These are phyloP conservation scores for Nymphalis polychloros DNA, from an alignment of 2,888 invertebrate genomes.

Conservation along the genomic window DNA sequence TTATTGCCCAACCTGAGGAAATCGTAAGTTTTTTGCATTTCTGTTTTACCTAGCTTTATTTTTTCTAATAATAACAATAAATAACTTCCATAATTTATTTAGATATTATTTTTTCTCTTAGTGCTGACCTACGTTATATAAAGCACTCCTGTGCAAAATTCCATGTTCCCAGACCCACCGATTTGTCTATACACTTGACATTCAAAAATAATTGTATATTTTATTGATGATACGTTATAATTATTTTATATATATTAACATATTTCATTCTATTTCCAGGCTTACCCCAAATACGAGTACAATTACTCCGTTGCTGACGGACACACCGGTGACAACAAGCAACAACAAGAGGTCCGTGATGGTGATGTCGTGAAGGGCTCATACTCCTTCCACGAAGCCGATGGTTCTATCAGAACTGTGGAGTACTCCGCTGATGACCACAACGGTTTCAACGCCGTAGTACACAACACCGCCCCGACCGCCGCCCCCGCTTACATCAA, in stretches of 20 bases:
- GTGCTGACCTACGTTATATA: too few species aligned
- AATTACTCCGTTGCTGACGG: constrained; percentile 77
- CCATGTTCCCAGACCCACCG: too few species aligned
- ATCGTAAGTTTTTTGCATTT: constrained; percentile 22
- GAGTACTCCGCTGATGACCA: constrained; percentile 78
- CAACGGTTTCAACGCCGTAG: constrained; percentile 68
- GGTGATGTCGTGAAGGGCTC: constrained; percentile 77
- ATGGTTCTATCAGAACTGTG: constrained; percentile 73
- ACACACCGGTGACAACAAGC: constrained; percentile 78
- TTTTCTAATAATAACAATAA: too few species aligned
- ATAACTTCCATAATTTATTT: too few species aligned
- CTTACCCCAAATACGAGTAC: constrained; percentile 68
- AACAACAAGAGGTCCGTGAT: constrained; percentile 73
- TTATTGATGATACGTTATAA: too few species aligned
- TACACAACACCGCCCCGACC: constrained; percentile 62
- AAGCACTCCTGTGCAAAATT: too few species aligned
- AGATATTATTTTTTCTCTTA: too few species aligned
- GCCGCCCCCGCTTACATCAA: constrained; percentile 57
- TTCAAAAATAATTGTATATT: too few species aligned
- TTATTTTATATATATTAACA: too few species aligned
- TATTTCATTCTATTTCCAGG: too few species aligned
- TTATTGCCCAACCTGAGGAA: constrained; percentile 49
- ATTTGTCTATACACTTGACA: too few species aligned
- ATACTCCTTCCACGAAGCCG: constrained; percentile 75
- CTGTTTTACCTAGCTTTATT: too few species aligned